Percentiles rank a stretch among this genome's conserved stretches.
Evolutionary conservation across 2,797 vertebrate species (phyloP).

Genomic region (Sarcophilus harrisii): DNA sequence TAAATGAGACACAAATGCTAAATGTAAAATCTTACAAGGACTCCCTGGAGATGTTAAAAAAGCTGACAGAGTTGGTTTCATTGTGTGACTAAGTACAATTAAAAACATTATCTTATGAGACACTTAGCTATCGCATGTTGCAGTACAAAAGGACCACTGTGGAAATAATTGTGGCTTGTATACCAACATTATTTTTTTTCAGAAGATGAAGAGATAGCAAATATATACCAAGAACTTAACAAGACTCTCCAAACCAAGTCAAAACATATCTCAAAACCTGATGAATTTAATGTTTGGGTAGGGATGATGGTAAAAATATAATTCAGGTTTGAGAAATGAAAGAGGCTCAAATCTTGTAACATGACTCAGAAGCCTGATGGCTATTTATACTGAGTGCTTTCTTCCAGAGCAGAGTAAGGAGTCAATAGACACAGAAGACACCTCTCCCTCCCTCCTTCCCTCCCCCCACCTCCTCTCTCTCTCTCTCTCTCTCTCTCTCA

Average conservation of each 20-base stretch:
- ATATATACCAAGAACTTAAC: neutral
- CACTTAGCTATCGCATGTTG: neutral
- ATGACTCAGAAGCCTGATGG: neutral
- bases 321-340: neutral
- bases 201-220: neutral
- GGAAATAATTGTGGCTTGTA: neutral
- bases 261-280: neutral
- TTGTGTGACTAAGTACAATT: neutral
- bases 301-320: neutral
- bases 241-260: neutral
- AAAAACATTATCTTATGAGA: neutral
- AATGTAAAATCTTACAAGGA: neutral
- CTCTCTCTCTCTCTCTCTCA: neutral
- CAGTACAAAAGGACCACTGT: neutral
- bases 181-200: neutral
- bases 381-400: neutral
- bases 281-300: neutral
- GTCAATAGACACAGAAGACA: neutral
- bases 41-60: neutral
- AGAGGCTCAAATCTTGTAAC: neutral
- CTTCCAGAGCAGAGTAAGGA: neutral
- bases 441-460: too few relatives aligned
- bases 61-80: neutral
- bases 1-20: neutral
- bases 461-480: too few relatives aligned